Evolutionary conservation across 2,888 invertebrate genomes (phyloP), one percentile per base, ranked within the genome.

Genomic region (Diarsia dahlii): DNA sequence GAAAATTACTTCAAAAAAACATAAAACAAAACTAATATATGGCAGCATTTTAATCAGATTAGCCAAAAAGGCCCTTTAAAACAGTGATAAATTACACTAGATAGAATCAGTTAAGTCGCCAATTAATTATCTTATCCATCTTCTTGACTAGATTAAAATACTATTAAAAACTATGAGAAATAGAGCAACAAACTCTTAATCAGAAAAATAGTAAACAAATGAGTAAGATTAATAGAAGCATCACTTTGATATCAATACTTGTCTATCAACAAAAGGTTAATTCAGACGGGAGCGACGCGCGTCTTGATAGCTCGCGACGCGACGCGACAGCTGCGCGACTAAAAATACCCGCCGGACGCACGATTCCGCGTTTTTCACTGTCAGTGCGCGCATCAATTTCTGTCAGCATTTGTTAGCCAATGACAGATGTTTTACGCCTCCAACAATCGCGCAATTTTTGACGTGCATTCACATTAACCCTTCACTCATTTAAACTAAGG

Each of bases 301-400:
- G 90, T 87, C 91, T 92, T 92, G 94, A 94, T 92, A 90, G 87
- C 67, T 48, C 82, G 90, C 90, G 90, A 75, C 90, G 90, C 93
- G 93, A 90, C 94, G 89, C 92, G 93, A 95, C 96, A 96, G 96
- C 96, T 96, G 96, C 91, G 91, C 90, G 85, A 89, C 95, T 93
- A 95, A 92, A 94, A 93, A 94, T 95, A 95, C 86, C 82, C 89
- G 89, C 78, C 92, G 93, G 94, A 93, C 95, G 94, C 93, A 91
- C 93, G 91, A 95, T 94, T 95, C 95, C 94, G 95, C 95, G 95
- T 96, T 96, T 96, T 96, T 96, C 96, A 96, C 95, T 95, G 96
- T 96, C 96, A 94, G 87, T 91, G 90, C 89, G 89, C 93, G 91
- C 96, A 96, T 96, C 96, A 96, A 96, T 96, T 95, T 89, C 95